Conservation (phyloP, 2,888 invertebrate genomes). For the Drosophila mulleri region DNA sequence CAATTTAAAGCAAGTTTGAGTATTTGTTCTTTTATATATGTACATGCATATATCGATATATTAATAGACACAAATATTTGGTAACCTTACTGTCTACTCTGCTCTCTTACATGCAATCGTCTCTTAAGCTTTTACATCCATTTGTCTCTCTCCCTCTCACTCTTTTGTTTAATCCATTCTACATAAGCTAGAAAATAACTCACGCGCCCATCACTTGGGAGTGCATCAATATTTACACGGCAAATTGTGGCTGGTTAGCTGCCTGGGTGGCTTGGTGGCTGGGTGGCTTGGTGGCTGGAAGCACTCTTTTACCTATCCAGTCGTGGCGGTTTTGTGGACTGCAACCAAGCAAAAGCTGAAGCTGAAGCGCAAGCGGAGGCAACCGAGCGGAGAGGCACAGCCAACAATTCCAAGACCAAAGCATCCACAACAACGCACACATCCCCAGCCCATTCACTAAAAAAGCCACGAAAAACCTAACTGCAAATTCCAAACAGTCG, state of each 20-base stretch:
- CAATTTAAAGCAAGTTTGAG: too few relatives aligned
- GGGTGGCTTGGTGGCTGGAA: conserved; percentile 21
- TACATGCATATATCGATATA: background rate
- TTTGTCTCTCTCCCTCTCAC: background rate
- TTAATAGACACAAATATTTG: too few relatives aligned
- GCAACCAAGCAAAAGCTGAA: conserved; percentile 39
- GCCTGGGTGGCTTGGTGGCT: conserved; percentile 20
- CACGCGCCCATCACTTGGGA: conserved; percentile 35
- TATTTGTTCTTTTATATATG: background rate
- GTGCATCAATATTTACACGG: conserved; percentile 76
- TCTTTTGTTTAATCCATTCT: background rate
- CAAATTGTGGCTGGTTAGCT: conserved; percentile 64
- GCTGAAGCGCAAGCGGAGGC: conserved; percentile 3
- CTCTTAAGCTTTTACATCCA: too few relatives aligned
- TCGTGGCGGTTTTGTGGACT: conserved; percentile 54
- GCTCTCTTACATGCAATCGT: background rate
- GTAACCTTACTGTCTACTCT: too few relatives aligned
- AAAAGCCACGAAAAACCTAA: conserved; percentile 36
- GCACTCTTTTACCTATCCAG: conserved; percentile 41
- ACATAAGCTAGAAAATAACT: background rate
- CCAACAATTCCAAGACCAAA: conserved; percentile 19
- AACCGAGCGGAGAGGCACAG: conserved; percentile 9
- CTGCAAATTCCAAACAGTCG: conserved; percentile 60
- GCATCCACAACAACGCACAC: conserved; percentile 11
- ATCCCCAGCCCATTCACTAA: conserved; percentile 12